Base-by-base conservation (phyloP, 2,113 vertebrate species). In the Pagrus major region DNA sequence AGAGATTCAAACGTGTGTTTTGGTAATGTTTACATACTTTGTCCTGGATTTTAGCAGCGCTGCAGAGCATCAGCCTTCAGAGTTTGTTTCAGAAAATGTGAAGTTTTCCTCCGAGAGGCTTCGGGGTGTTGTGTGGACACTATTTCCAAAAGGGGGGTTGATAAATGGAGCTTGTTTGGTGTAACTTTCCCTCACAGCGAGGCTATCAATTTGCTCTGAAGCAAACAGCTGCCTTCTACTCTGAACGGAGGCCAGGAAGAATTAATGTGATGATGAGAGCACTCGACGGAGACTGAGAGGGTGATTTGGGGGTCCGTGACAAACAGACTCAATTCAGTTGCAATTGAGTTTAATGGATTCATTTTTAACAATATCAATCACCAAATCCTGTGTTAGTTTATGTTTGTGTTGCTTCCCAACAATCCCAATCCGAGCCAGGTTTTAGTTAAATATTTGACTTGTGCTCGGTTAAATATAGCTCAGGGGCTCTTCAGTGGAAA, bases 121-220 rank as follows among this genome's bases (percentile, higher is more conserved):
- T 58, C 3, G 0, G 73, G n/a, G 60, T 66, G 65, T 54, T 68
- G 73, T 68, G 73, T 69, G 66, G 80, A 85, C 60, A 59, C 7
- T 85, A 59, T 88, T 89, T 88, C 55, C 66, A 78, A 60, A 59
- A 68, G 74, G 16, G 71, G 74, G 16, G 9, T 56, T 83, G 87
- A 91, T 90, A 71, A 84, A 88, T 83, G 70, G 60, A 83, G 44
- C 76, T 87, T 88, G 84, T 84, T 37, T 18, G 73, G 82, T 83
- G 44, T 88, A 80, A 73, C 82, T 78, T 78, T 82, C 58, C 71
- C 78, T 80, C 87, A 70, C 55, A 69, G 76, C 68, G 7, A 84
- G 64, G 86, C 67, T 46, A 86, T 84, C 83, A 84, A 64, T 89
- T 90, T 44, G 52, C 68, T 78, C 27, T 5, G 5, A 84, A 84